Conservation (phyloP, 2,113 vertebrate genomes). For the Mohoua ochrocephala region DNA sequence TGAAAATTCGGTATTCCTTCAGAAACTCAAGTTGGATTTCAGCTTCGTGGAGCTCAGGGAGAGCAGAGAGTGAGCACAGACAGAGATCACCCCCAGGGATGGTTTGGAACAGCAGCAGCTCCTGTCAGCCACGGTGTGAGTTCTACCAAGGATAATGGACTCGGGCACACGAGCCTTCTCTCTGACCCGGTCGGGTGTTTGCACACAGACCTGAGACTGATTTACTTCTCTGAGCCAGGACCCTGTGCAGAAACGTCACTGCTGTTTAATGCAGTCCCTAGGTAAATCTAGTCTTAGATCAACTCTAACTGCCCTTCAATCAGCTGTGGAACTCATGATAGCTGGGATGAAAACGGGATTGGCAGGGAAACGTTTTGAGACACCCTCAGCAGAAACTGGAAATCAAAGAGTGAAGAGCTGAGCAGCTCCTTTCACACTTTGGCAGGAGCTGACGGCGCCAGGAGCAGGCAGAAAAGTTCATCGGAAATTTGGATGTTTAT, state of each 20-base stretch:
- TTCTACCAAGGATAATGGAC: neutral
- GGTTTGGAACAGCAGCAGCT: neutral
- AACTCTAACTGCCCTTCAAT: neutral
- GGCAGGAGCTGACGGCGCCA: accelerated
- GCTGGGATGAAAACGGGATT: neutral
- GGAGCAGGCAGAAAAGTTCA: neutral
- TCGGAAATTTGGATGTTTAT: neutral
- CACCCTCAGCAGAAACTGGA: neutral
- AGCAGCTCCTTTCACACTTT: neutral
- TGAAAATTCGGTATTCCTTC: neutral
- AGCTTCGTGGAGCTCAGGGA: neutral
- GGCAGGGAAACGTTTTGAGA: neutral
- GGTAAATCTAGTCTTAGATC: neutral
- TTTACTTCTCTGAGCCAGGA: neutral
- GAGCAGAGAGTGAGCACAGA: neutral
- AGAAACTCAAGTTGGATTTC: neutral
- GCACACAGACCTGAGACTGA: neutral
- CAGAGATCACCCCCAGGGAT: neutral
- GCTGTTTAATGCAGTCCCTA: neutral
- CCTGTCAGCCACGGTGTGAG: accelerated
- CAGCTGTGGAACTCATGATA: neutral
- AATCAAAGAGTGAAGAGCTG: neutral
- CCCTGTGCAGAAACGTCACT: neutral
- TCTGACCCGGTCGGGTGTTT: neutral
- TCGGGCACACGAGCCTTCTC: neutral